Evolutionary conservation across 1,140 invertebrate species (phyloP).

Genomic region (Aphidius gifuensis): DNA sequence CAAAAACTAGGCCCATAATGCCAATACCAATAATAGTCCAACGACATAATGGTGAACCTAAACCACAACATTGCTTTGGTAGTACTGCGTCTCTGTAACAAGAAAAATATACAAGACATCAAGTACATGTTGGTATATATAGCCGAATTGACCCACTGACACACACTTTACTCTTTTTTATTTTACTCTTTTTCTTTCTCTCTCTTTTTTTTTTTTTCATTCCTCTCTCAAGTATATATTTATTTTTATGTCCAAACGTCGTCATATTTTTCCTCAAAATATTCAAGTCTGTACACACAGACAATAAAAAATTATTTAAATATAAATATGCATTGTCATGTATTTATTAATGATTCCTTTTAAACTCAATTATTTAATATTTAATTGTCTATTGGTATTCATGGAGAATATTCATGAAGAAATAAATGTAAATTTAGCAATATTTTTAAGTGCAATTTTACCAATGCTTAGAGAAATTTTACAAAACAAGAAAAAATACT

Average conservation of each 20-base stretch:
- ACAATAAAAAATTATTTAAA: no score
- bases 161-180: constrained; percentile 34
- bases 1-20: constrained; percentile 51
- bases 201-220: neutral
- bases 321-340: no score
- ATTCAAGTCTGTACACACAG: no score
- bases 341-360: no score
- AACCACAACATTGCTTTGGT: constrained; percentile 53
- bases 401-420: no score
- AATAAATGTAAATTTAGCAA: no score
- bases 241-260: no score
- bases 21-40: constrained; percentile 54
- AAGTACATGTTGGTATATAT: constrained; percentile 1
- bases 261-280: no score
- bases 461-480: constrained; percentile 25
- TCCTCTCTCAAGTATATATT: no score
- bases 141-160: constrained; percentile 47
- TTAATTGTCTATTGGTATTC: no score
- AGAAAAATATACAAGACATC: constrained; percentile 21
- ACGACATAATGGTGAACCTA: constrained; percentile 51
- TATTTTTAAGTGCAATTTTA: constrained; percentile 5
- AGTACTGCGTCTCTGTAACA: constrained; percentile 48
- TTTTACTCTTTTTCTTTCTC: constrained; percentile 18
- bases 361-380: no score
- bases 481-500: constrained; percentile 17